Evolutionary conservation across 2,113 vertebrate species (phyloP).

Genomic region (Phyllostomus discolor): DNA sequence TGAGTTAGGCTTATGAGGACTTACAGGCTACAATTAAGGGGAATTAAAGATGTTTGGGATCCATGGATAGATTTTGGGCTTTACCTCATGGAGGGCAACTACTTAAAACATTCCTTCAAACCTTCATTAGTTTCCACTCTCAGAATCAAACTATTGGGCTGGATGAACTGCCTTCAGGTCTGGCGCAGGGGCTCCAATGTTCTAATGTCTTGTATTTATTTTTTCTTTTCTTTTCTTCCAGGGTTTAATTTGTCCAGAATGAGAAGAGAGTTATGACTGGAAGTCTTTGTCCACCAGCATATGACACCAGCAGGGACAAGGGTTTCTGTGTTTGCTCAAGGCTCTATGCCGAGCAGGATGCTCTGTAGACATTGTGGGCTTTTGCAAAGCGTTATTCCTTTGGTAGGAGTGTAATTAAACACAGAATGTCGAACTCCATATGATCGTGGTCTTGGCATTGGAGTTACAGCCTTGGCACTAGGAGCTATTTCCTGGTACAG

Average conservation of each 20-base stretch:
- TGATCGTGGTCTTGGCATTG: conserved; percentile 53
- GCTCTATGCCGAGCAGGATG: conserved; percentile 49
- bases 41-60: not conserved
- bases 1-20: not conserved
- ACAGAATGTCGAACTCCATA: conserved; percentile 46
- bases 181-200: not conserved
- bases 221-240: not conserved
- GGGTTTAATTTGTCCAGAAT: conserved; percentile 18
- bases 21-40: not conserved
- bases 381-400: conserved; percentile 38
- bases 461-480: conserved; percentile 32
- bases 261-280: conserved; percentile 38
- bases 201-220: conserved; percentile 8
- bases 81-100: not conserved
- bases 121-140: not conserved
- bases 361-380: conserved; percentile 25
- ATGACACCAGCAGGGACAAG: conserved; percentile 34
- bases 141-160: not conserved
- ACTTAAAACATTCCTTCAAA: not conserved
- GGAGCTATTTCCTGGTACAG: conserved; percentile 63
- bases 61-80: not conserved
- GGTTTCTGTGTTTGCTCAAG: conserved; percentile 59
- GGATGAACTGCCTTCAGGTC: not conserved
- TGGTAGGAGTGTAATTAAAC: conserved; percentile 20
- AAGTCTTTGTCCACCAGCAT: conserved; percentile 30